phyloP scores from a whole-genome alignment of 1,140 invertebrate species.

The Trichomalopsis sarcophagae region DNA sequence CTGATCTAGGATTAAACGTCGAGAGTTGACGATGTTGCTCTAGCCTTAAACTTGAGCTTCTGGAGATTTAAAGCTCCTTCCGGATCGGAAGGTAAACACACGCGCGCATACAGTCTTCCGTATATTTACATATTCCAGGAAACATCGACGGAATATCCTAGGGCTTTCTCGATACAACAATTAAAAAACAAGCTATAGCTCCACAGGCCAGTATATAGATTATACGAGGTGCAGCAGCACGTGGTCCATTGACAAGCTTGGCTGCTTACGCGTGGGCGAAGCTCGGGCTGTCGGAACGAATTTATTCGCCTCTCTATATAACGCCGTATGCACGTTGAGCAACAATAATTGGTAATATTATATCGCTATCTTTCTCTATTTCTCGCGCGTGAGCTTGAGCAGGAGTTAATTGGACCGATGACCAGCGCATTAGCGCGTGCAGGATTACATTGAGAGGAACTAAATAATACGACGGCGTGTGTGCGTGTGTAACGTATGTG shows the following conservation, averaged over 20 bases:
- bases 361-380: not conserved
- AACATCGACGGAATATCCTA: not conserved
- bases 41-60: conserved; percentile 27
- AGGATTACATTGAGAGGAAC: too few species aligned
- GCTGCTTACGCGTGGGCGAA: conserved; percentile 22
- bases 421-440: not conserved
- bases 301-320: conserved; percentile 29
- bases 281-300: conserved; percentile 9
- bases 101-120: too few species aligned
- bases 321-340: not conserved
- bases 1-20: not conserved
- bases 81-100: too few species aligned
- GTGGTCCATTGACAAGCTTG: conserved; percentile 23
- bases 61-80: conserved; percentile 1
- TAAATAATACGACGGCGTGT: not conserved
- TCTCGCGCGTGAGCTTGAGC: not conserved
- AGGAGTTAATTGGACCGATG: conserved; percentile 36
- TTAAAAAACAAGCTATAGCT: not conserved
- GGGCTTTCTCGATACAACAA: not conserved
- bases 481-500: not conserved
- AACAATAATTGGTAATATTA: conserved; percentile 44
- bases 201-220: not conserved
- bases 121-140: not conserved
- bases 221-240: not conserved
- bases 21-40: not conserved